Percentiles rank a stretch among this genome's conserved stretches.
Conservation (phyloP, 2,888 invertebrate genomes). For the Anoplius nigerrimus region DNA sequence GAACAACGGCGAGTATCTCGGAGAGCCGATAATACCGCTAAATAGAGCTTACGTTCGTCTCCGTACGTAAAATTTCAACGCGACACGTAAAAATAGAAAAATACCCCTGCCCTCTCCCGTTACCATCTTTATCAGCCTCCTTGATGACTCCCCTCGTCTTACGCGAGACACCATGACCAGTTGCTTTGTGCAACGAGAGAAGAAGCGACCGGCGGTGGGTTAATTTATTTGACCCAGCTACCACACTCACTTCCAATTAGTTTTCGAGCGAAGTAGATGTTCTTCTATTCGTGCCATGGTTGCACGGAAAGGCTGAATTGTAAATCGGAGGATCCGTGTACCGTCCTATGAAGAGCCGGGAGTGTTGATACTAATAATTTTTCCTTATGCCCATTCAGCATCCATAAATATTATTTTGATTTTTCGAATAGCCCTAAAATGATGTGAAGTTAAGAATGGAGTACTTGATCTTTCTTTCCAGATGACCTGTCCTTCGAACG, state of each 20-base stretch:
- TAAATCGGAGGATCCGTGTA: no score
- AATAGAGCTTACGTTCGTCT: no score
- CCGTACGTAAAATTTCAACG: background rate
- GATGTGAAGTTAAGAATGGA: no score
- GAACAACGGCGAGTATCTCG: no score
- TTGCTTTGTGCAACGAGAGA: slow-evolving; percentile 24
- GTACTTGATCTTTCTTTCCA: no score
- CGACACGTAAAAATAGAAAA: slow-evolving; percentile 6
- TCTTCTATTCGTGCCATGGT: slow-evolving; percentile 24
- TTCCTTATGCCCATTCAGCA: no score
- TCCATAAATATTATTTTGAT: no score
- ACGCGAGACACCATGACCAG: slow-evolving; percentile 37
- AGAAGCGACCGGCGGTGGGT: slow-evolving; percentile 51
- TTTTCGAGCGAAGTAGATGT: slow-evolving; percentile 43
- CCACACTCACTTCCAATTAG: slow-evolving; percentile 54
- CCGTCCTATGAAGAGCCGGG: no score
- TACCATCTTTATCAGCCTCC: slow-evolving; percentile 25
- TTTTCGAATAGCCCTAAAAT: no score
- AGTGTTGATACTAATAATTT: no score
- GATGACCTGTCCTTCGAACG: slow-evolving; percentile 7
- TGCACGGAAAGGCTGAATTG: no score
- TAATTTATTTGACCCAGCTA: slow-evolving; percentile 70
- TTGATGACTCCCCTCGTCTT: slow-evolving; percentile 44
- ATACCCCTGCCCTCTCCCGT: slow-evolving; percentile 4
- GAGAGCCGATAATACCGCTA: no score